These are phyloP conservation scores for Thunnus albacares DNA, from an alignment of 2,797 vertebrate genomes.

Conservation along the genomic window DNA sequence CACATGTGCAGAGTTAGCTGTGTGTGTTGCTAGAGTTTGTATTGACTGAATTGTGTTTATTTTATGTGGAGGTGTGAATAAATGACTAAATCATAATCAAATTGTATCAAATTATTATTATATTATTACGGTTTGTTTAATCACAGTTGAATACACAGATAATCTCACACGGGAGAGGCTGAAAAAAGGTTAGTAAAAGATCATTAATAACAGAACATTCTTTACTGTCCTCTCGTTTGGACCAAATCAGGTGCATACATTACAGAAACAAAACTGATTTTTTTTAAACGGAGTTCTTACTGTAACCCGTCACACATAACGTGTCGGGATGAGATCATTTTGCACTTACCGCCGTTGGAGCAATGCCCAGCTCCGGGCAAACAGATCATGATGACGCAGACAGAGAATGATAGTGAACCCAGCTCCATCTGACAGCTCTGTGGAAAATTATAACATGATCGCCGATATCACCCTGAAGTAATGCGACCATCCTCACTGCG, in stretches of 20 bases:
- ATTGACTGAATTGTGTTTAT: too few species aligned
- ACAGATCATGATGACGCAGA: slow-evolving; percentile 5
- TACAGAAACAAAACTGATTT: too few species aligned
- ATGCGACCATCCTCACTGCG: slow-evolving; percentile 24
- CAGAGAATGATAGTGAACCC: neutral
- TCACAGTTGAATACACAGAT: neutral
- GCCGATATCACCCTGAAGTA: too few species aligned
- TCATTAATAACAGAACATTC: neutral
- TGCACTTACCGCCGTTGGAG: slow-evolving; percentile 51
- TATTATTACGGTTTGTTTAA: neutral
- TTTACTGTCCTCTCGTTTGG: too few species aligned
- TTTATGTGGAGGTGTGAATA: too few species aligned
- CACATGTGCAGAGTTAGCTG: neutral
- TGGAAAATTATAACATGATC: neutral
- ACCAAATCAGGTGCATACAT: too few species aligned
- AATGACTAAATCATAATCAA: too few species aligned
- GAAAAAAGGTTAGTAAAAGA: neutral
- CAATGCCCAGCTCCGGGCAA: slow-evolving; percentile 1
- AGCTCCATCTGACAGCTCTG: slow-evolving; percentile 60
- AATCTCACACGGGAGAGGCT: neutral
- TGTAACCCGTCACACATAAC: too few species aligned
- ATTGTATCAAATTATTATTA: too few species aligned
- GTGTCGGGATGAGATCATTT: neutral
- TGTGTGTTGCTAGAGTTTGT: neutral
- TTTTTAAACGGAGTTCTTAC: too few species aligned